phyloP scores from a whole-genome alignment of 2,113 vertebrate species.

The Anolis sagrei region DNA sequence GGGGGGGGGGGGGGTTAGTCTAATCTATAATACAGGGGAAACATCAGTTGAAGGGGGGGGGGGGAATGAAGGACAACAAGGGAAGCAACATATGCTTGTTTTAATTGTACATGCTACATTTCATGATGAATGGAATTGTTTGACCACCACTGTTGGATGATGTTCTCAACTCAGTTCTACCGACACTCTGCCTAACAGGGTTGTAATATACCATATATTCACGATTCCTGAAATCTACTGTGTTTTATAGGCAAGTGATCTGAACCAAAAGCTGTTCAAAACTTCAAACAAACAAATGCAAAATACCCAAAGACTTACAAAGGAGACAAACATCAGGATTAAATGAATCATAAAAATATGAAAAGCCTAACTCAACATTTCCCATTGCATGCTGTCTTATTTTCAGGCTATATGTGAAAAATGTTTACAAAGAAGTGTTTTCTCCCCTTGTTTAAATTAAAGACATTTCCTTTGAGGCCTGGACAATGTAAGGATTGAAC shows the following conservation, averaged over 20 bases:
- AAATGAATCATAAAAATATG: neutral
- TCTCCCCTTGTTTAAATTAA: neutral
- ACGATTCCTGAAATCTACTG: neutral
- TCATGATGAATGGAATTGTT: too few species aligned
- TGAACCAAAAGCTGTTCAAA: neutral
- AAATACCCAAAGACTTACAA: neutral
- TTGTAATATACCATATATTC: neutral
- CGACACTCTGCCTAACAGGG: too few species aligned
- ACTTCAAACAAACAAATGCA: too few species aligned
- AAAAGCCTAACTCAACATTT: neutral
- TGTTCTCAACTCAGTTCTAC: too few species aligned
- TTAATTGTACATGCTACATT: too few species aligned
- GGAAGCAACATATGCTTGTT: too few species aligned
- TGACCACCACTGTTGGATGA: too few species aligned
- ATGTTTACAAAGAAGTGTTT: neutral
- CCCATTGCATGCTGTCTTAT: neutral
- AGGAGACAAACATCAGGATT: neutral
- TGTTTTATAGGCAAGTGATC: neutral
- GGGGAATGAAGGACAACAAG: too few species aligned
- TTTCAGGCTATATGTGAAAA: neutral
- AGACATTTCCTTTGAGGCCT: neutral
- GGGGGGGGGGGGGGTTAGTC: too few species aligned
- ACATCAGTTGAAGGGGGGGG: too few species aligned
- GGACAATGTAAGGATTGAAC: neutral
- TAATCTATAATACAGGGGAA: too few species aligned